phyloP scores from a whole-genome alignment of 23 tunicate species.

The Botrylloides violaceus region DNA sequence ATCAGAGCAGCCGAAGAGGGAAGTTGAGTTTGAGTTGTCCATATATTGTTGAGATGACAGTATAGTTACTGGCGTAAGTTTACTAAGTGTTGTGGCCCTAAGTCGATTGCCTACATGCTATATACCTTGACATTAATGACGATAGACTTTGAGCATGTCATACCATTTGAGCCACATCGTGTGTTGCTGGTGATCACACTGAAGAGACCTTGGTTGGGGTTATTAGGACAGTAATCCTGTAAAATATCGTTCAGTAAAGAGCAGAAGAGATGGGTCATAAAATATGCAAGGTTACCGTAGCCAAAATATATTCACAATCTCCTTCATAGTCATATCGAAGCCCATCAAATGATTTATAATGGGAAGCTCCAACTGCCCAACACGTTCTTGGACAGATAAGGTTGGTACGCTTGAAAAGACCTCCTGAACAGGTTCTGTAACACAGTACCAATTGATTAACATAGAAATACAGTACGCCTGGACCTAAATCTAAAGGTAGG shows the following conservation, averaged over 20 bases:
- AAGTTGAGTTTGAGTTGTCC: no score
- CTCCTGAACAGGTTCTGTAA: constrained; percentile 35
- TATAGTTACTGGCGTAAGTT: no score
- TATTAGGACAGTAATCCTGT: constrained; percentile 55
- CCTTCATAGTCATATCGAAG: constrained; percentile 46
- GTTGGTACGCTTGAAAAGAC: constrained; percentile 30
- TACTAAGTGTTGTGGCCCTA: no score
- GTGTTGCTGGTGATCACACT: constrained; percentile 38
- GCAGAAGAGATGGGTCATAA: no score
- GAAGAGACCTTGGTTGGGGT: constrained; percentile 36
- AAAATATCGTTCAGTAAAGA: neutral
- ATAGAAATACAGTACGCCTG: no score
- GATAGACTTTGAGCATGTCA: constrained; percentile 42
- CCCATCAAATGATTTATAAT: constrained; percentile 57
- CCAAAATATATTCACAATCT: constrained; percentile 55
- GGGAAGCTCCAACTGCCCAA: constrained; percentile 44
- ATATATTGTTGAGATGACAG: no score
- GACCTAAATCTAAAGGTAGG: no score
- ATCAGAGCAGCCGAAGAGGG: no score
- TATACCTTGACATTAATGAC: constrained; percentile 39
- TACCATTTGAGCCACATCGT: constrained; percentile 38
- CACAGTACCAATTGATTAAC: no score
- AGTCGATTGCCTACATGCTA: neutral
- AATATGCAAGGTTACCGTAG: constrained; percentile 22
- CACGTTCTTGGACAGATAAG: constrained; percentile 40